These are phyloP conservation scores for Gandaritis pyraliata DNA, from an alignment of 2,888 invertebrate species.

Conservation along the genomic window DNA sequence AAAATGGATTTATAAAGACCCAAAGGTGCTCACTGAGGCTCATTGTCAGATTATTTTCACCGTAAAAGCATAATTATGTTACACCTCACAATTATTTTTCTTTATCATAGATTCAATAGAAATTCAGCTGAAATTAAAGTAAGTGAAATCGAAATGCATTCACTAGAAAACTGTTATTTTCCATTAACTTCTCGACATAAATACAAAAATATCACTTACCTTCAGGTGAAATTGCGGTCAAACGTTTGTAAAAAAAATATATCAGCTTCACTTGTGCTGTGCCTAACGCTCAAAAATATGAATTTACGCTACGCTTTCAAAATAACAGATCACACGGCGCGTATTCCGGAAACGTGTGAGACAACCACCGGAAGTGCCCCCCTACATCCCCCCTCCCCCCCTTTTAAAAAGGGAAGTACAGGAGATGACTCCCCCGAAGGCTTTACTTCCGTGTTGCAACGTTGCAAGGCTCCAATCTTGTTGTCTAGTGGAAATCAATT, in stretches of 20 bases:
- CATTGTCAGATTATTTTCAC: slow-evolving; percentile 2
- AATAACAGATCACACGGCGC: slow-evolving; percentile 30
- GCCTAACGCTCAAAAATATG: too few relatives aligned
- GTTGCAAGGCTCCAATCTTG: slow-evolving; percentile 19
- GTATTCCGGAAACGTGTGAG: slow-evolving; percentile 41
- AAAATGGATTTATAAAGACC: slow-evolving; percentile 11
- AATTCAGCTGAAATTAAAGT: background rate
- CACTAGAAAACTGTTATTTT: too few relatives aligned
- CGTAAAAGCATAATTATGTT: slow-evolving; percentile 12
- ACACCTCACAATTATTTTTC: background rate
- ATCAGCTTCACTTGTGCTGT: too few relatives aligned
- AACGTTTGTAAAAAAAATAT: too few relatives aligned
- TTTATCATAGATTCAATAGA: background rate
- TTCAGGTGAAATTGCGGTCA: too few relatives aligned
- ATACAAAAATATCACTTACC: too few relatives aligned
- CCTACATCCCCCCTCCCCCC: background rate
- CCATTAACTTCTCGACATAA: too few relatives aligned
- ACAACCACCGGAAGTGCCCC: slow-evolving; percentile 32
- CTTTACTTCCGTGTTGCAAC: slow-evolving; percentile 27
- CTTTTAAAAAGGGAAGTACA: slow-evolving; percentile 21
- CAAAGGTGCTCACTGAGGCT: background rate
- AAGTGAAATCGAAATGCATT: too few relatives aligned
- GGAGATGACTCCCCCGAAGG: slow-evolving; percentile 28
- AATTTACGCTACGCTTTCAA: slow-evolving; percentile 25
- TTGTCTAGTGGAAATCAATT: slow-evolving; percentile 29